These are phyloP conservation scores for Sardina pilchardus DNA, from an alignment of 2,113 vertebrate genomes.

Conservation along the genomic window DNA sequence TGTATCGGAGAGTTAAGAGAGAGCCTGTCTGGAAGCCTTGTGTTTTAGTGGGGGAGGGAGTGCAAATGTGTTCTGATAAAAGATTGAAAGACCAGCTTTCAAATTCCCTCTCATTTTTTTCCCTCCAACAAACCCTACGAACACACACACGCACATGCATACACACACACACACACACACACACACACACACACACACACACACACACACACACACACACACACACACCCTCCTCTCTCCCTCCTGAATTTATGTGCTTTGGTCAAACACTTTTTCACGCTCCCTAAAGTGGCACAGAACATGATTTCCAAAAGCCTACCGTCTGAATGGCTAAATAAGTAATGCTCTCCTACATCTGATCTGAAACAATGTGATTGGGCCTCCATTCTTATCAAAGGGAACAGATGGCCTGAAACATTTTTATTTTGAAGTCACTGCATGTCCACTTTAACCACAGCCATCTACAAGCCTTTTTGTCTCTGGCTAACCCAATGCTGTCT, in stretches of 20 bases:
- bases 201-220: background rate
- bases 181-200: background rate
- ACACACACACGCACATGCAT: too few relatives aligned
- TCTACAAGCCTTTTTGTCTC: background rate
- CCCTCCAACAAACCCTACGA: background rate
- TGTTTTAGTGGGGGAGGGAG: background rate
- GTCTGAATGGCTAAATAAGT: background rate
- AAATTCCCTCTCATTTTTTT: background rate
- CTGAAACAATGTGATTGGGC: background rate
- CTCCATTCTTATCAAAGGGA: background rate
- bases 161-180: background rate
- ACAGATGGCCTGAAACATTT: background rate
- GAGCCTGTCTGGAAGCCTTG: background rate
- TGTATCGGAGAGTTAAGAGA: background rate
- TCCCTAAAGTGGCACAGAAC: background rate
- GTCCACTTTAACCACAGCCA: background rate
- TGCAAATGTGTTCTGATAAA: background rate
- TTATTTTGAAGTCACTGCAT: background rate
- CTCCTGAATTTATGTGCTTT: background rate
- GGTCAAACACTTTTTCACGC: background rate
- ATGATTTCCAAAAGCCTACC: background rate
- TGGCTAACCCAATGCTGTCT: background rate
- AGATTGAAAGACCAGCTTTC: conserved; percentile 1
- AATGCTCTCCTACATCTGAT: background rate
- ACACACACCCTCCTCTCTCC: background rate